Evolutionary conservation across 1,140 invertebrate species (phyloP).

Genomic region (Polypedilum vanderplanki): DNA sequence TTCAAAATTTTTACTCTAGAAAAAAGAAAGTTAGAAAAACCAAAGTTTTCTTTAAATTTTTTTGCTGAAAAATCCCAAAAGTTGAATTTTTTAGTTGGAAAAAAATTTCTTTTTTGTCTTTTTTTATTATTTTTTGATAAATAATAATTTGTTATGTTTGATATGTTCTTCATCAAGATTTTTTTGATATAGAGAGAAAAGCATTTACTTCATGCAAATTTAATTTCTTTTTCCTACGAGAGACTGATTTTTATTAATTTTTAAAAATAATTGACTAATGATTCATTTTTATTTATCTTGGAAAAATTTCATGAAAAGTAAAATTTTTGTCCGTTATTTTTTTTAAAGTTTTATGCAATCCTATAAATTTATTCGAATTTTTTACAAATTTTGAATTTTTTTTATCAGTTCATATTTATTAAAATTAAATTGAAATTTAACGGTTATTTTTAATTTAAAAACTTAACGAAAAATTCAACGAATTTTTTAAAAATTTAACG

Average conservation of each 20-base stretch:
- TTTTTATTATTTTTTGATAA: background rate
- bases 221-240: background rate
- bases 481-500: too few species aligned
- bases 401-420: too few species aligned
- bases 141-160: background rate
- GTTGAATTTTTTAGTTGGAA: background rate
- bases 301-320: too few species aligned
- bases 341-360: too few species aligned
- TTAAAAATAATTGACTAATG: background rate
- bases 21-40: background rate
- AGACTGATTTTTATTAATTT: constrained; percentile 13
- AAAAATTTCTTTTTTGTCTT: constrained; percentile 7
- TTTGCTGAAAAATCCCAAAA: background rate
- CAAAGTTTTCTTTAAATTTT: background rate
- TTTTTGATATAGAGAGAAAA: too few species aligned
- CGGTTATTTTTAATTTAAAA: background rate
- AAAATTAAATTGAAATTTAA: too few species aligned
- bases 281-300: background rate
- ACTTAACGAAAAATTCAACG: too few species aligned
- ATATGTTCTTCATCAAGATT: too few species aligned
- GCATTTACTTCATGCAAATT: too few species aligned
- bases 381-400: background rate
- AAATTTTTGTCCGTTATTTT: background rate
- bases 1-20: background rate
- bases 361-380: too few species aligned